Evolutionary conservation across 2,888 invertebrate genomes (phyloP), one percentile per base, ranked within the genome.

Genomic region (Germaria angustata): DNA sequence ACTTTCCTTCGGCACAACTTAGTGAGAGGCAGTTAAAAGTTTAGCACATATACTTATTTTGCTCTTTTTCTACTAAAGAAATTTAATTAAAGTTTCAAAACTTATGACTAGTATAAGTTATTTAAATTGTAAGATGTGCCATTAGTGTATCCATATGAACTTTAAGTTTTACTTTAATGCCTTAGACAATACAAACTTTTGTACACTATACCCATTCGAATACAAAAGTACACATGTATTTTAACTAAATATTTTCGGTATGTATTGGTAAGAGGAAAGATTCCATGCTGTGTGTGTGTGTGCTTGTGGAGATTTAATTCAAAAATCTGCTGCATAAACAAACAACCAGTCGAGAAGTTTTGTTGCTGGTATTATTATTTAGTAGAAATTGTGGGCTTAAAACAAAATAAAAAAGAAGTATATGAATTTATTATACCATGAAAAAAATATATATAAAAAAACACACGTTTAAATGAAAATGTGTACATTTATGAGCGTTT

Each of bases 181-280:
- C 61, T 32, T 72, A 72, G 51, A 72, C 61, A 72, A 61, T 72
- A 51, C 5, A 61, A 61, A 72, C 39, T 72, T 72, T 49, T 49
- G n/a, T 15, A 15, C 46, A 15, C 44, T 46, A 24, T 24, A 53
- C 53, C 15, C 15, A 1, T 17, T 17, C 17, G 9, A 11, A 9
- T 20, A 17, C 32, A 34, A 9, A 34, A 8, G 32, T 8, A 11
- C 11, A 13, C 55, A 34, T 22, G 20, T n/a, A 55, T 6, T 6
- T 28, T 13, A 28, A 53, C 39, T 32, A 28, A 28, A 8, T 32
- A 32, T n/a, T 32, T 55, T 9, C 36, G 32, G n/a, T 0, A 22
- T 49, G 49, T 15, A 15, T 32, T 13, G 6, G 39, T n/a, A 39
- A 59, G 36, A 17, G 17, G 1, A 55, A 15, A 53, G n/a, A 24